phyloP scores from a whole-genome alignment of 37 sponge, comb jelly and placozoan species.

The Theonella swinhoei region DNA sequence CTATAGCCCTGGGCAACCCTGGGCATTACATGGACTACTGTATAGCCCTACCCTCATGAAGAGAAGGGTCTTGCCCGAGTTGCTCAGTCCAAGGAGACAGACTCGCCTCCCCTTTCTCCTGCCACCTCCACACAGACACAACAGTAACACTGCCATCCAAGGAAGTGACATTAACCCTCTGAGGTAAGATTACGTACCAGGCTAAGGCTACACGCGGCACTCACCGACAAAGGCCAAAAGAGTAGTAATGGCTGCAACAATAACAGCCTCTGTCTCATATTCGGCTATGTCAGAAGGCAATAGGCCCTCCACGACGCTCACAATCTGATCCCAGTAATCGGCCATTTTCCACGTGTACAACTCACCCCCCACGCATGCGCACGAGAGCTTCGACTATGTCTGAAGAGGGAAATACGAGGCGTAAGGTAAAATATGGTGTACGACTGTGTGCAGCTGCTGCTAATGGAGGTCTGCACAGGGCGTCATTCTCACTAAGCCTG shows the following conservation, averaged over 20 bases:
- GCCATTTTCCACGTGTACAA: too few relatives aligned
- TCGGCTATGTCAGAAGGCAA: constrained; percentile 5
- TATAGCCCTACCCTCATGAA: constrained; percentile 43
- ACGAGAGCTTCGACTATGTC: background rate
- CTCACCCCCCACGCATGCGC: background rate
- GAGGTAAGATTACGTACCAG: too few relatives aligned
- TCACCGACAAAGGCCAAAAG: background rate
- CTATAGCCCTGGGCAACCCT: background rate
- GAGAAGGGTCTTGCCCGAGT: constrained; percentile 77
- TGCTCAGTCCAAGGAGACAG: constrained; percentile 64
- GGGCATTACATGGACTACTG: background rate
- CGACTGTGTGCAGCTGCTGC: background rate
- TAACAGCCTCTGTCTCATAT: constrained; percentile 10
- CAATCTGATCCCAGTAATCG: background rate
- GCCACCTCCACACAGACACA: constrained; percentile 7
- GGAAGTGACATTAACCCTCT: too few relatives aligned
- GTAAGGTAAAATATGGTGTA: constrained; percentile 8
- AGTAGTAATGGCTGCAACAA: background rate
- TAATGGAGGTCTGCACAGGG: constrained; percentile 35
- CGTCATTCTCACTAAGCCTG: constrained; percentile 70
- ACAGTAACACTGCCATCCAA: constrained; percentile 8
- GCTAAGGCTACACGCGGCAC: too few relatives aligned
- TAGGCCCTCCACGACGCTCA: background rate
- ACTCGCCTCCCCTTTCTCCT: constrained; percentile 19
- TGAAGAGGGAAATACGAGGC: constrained; percentile 36